Percentiles rank a stretch among this genome's conserved stretches.
These are phyloP conservation scores for Xiphophorus birchmanni DNA, from an alignment of 2,797 vertebrate genomes.

Conservation along the genomic window DNA sequence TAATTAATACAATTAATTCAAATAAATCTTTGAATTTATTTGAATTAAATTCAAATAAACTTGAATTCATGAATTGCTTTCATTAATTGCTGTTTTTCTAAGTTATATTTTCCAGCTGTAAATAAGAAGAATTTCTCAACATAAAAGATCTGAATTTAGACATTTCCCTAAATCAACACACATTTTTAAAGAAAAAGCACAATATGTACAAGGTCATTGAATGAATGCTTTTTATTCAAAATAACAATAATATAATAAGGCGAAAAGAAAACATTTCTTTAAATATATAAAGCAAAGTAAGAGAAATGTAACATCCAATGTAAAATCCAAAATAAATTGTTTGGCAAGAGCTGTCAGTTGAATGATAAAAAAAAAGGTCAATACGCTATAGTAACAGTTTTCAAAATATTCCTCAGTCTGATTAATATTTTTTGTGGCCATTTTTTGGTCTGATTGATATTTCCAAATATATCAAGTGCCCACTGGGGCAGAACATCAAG, in stretches of 20 bases:
- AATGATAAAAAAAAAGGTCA: slow-evolving; percentile 34
- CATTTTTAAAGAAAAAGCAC: slow-evolving; percentile 15
- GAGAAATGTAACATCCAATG: slow-evolving; percentile 73
- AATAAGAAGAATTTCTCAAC: not conserved
- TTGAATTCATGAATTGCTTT: too few relatives aligned
- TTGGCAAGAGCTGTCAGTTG: slow-evolving; percentile 22
- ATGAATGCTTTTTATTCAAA: slow-evolving; percentile 67
- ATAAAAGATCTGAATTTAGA: not conserved
- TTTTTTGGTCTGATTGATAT: slow-evolving; percentile 8
- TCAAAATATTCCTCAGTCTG: slow-evolving; percentile 29
- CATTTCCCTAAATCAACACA: too few relatives aligned
- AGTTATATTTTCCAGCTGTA: not conserved
- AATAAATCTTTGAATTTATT: too few relatives aligned
- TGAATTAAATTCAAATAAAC: too few relatives aligned
- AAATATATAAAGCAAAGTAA: slow-evolving; percentile 61
- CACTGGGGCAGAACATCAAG: not conserved
- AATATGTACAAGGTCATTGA: slow-evolving; percentile 8
- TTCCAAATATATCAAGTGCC: not conserved
- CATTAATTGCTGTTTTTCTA: not conserved
- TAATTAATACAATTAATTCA: not conserved
- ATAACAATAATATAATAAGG: slow-evolving; percentile 44
- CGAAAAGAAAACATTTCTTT: slow-evolving; percentile 34
- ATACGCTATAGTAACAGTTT: slow-evolving; percentile 73
- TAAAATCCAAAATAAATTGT: slow-evolving; percentile 50
- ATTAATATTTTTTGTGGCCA: slow-evolving; percentile 15